Conservation (phyloP, 1,140 invertebrate genomes). For the Elysia chlorotica region DNA sequence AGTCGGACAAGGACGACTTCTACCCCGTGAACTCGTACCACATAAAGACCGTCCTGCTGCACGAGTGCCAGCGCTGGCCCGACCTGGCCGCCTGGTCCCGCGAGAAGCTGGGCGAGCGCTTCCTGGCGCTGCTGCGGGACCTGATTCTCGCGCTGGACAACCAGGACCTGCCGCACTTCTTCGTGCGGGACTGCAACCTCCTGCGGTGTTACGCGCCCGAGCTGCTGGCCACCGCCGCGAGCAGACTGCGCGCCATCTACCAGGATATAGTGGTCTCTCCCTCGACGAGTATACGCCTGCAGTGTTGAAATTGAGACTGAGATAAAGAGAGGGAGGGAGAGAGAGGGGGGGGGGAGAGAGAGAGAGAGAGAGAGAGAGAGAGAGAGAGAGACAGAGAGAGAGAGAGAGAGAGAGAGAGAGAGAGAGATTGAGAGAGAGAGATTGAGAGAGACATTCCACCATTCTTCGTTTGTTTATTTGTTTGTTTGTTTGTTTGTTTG, state of each 20-base stretch:
- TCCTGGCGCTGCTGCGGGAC: slow-evolving; percentile 20
- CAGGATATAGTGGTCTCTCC: slow-evolving; percentile 23
- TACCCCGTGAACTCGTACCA: slow-evolving; percentile 24
- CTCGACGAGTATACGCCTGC: slow-evolving; percentile 20
- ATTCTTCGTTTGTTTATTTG: background rate
- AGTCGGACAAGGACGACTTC: slow-evolving; percentile 26
- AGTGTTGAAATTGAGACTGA: slow-evolving; percentile 19
- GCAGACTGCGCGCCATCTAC: slow-evolving; percentile 20
- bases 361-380: background rate
- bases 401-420: background rate
- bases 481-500: no score
- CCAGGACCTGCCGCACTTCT: slow-evolving; percentile 26
- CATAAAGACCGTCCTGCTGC: slow-evolving; percentile 26
- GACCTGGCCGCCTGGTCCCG: slow-evolving; percentile 14
- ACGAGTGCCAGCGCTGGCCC: slow-evolving; percentile 23
- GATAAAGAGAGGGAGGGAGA: background rate
- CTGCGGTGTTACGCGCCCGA: slow-evolving; percentile 16
- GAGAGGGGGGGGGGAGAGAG: background rate
- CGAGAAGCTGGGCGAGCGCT: slow-evolving; percentile 18
- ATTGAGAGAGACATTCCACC: background rate
- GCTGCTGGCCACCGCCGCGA: slow-evolving; percentile 7
- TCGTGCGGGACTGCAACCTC: slow-evolving; percentile 28
- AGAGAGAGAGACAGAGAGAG: background rate
- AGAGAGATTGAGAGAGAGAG: background rate
- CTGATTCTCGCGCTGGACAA: slow-evolving; percentile 24